Base-by-base conservation (phyloP, 2,113 vertebrate genomes). In the Spilogale gracilis region DNA sequence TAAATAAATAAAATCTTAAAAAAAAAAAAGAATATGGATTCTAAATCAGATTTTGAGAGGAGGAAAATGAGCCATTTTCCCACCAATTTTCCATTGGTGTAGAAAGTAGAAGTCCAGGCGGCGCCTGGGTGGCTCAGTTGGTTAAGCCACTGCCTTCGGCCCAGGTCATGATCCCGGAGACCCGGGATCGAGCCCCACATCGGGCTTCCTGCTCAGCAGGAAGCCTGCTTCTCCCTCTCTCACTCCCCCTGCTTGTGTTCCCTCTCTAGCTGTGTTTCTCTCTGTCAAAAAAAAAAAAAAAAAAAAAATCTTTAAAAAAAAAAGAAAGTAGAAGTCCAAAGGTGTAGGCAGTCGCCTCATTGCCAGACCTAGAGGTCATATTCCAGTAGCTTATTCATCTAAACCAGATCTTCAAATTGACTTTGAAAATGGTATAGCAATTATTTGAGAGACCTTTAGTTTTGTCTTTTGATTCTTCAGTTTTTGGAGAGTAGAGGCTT, bases 361-460 rank as follows among this genome's bases (percentile, higher is more conserved):
- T 58, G 23, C 30, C 10, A 67, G 52, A 91, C 67, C 4, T n/a
- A 86, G 17, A 89, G 17, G 21, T 78, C 52, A 52, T 56, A 52
- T 91, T 86, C 17, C 12, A 27, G 1, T 32, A 30, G 12, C 88
- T 91, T 56, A 76, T 83, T n/a, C 65, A 25, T 92, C 17, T 60
- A 91, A 96, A 65, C 67, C 58, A 91, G 11, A 12, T 60, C 14
- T 60, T 84, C 20, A 60, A 23, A 13, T 74, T 6, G 48, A 9
- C 63, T 95, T 89, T 76, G 48, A 91, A 95, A 97, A 94, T 14
- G 43, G n/a, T 60, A 78, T 16, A 74, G 73, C 23, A 74, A 16
- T 27, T 78, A 50, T 14, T 74, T 67, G 21, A 52, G 79, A 67
- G 30, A 74, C 5, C 5, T 74, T 81, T 38, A 60, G 56, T 67